phyloP scores from a whole-genome alignment of 2,888 invertebrate genomes.

The Melinopterus prodromus region DNA sequence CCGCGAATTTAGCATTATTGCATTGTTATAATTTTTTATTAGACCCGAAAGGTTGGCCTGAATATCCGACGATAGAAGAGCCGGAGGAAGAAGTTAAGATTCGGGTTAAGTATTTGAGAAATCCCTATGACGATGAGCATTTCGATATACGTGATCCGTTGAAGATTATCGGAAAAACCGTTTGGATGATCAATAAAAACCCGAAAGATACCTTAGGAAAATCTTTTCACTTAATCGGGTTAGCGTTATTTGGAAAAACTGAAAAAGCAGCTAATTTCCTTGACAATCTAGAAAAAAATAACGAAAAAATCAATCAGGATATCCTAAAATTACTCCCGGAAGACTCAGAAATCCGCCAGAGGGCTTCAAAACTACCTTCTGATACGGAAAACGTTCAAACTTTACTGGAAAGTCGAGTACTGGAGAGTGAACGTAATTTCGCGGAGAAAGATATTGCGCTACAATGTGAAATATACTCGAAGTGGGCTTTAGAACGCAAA shows the following conservation, averaged over 20 bases:
- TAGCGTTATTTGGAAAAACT: slow-evolving; percentile 55
- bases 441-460: slow-evolving; percentile 67
- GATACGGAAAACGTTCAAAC: slow-evolving; percentile 57
- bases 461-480: slow-evolving; percentile 67
- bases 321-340: slow-evolving; percentile 58
- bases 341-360: slow-evolving; percentile 48
- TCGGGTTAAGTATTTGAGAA: slow-evolving; percentile 80
- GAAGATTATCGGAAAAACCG: slow-evolving; percentile 83
- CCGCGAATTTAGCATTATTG: slow-evolving; percentile 73
- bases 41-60: slow-evolving; percentile 62
- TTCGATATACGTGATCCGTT: slow-evolving; percentile 81
- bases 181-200: slow-evolving; percentile 69
- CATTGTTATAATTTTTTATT: slow-evolving; percentile 78
- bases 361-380: slow-evolving; percentile 36
- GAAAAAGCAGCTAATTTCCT: slow-evolving; percentile 45
- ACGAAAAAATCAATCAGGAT: slow-evolving; percentile 54
- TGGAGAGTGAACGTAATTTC: slow-evolving; percentile 64
- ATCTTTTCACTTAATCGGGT: slow-evolving; percentile 60
- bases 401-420: slow-evolving; percentile 63
- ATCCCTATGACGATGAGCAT: slow-evolving; percentile 88
- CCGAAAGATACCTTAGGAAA: slow-evolving; percentile 62
- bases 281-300: slow-evolving; percentile 46
- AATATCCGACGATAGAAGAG: slow-evolving; percentile 55
- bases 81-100: slow-evolving; percentile 63
- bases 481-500: slow-evolving; percentile 69